A percentile compares a stretch with the other conserved stretches of the same genome.
phyloP scores from a whole-genome alignment of 2,113 vertebrate genomes.

The Catharus fuscescens region DNA sequence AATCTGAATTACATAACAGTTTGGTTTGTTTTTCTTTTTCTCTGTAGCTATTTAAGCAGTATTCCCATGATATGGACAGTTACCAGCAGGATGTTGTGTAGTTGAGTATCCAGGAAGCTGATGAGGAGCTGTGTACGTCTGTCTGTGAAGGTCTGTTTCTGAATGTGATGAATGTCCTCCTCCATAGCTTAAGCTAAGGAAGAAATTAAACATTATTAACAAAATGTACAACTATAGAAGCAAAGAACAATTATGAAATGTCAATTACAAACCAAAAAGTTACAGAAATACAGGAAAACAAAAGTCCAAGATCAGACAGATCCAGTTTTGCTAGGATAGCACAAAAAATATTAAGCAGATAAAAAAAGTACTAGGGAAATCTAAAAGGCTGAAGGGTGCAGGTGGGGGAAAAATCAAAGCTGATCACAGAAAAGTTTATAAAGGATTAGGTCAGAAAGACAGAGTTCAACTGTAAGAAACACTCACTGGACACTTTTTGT shows the following conservation, averaged over 20 bases:
- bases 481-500: background rate
- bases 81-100: slow-evolving; percentile 89
- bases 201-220: slow-evolving; percentile 60
- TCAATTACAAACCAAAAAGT: background rate
- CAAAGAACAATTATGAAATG: background rate
- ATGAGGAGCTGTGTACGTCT: slow-evolving; percentile 87
- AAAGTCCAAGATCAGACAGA: background rate
- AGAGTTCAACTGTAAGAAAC: background rate
- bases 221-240: background rate
- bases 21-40: background rate
- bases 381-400: background rate
- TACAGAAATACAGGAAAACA: background rate
- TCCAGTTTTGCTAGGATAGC: background rate
- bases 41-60: background rate
- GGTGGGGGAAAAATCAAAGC: background rate
- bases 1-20: background rate
- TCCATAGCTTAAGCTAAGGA: slow-evolving; percentile 91
- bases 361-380: background rate
- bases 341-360: background rate
- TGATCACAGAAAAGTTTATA: background rate
- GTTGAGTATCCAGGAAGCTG: slow-evolving; percentile 90
- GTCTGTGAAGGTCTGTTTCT: slow-evolving; percentile 92
- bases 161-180: slow-evolving; percentile 85
- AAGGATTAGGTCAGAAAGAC: background rate
- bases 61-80: background rate